These are phyloP conservation scores for Saccostrea cuccullata DNA, from an alignment of 1,140 invertebrate species.

Conservation along the genomic window DNA sequence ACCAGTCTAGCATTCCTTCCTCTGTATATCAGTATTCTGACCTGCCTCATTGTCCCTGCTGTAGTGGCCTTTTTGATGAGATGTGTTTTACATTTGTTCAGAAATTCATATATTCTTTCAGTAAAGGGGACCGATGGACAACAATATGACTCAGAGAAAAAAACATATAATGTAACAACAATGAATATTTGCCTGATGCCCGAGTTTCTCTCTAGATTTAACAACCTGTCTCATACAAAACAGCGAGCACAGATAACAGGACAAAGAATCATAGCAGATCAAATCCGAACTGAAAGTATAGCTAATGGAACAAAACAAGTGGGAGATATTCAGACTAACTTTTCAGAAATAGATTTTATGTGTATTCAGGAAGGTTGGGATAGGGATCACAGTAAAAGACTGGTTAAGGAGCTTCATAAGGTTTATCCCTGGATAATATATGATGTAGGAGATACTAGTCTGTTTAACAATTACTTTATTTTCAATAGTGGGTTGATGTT, in stretches of 20 bases:
- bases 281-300: slow-evolving; percentile 54
- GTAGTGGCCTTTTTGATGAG: slow-evolving; percentile 59
- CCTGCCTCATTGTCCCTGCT: slow-evolving; percentile 56
- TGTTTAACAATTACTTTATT: slow-evolving; percentile 62
- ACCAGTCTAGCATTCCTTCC: slow-evolving; percentile 51
- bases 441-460: slow-evolving; percentile 65
- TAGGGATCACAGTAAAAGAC: slow-evolving; percentile 59
- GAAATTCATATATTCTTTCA: slow-evolving; percentile 58
- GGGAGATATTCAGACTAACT: slow-evolving; percentile 62
- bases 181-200: slow-evolving; percentile 69
- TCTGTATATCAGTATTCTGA: slow-evolving; percentile 48
- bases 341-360: slow-evolving; percentile 68
- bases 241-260: slow-evolving; percentile 65
- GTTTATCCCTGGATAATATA: slow-evolving; percentile 72
- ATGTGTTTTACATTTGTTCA: slow-evolving; percentile 59
- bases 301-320: slow-evolving; percentile 12
- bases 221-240: slow-evolving; percentile 65
- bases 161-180: slow-evolving; percentile 61
- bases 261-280: slow-evolving; percentile 65
- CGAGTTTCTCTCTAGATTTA: slow-evolving; percentile 66
- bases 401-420: slow-evolving; percentile 70
- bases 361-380: slow-evolving; percentile 72
- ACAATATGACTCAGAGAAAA: neutral
- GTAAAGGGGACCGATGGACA: neutral
- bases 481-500: slow-evolving; percentile 77